Evolutionary conservation across 2,888 invertebrate species (phyloP).

Genomic region (Beris morrisii): DNA sequence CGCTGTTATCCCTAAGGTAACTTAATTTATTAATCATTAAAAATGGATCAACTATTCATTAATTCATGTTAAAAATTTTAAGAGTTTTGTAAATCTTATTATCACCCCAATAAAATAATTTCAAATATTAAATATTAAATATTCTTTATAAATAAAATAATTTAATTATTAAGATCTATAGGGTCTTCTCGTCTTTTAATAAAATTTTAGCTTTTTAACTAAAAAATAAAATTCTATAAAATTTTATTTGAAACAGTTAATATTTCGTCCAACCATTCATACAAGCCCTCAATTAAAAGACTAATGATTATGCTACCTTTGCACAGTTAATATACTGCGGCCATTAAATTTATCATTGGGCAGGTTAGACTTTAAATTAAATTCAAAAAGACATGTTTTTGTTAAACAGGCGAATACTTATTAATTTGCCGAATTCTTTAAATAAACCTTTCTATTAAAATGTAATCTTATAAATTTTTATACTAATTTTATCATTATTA

Average conservation of each 20-base stretch:
- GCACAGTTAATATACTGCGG: slow-evolving; percentile 78
- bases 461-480: slow-evolving; percentile 46
- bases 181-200: slow-evolving; percentile 77
- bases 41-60: slow-evolving; percentile 61
- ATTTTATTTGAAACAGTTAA: slow-evolving; percentile 62
- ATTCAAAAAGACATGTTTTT: slow-evolving; percentile 73
- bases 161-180: slow-evolving; percentile 67
- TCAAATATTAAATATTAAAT: slow-evolving; percentile 46
- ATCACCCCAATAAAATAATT: slow-evolving; percentile 68
- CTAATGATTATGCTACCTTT: slow-evolving; percentile 81
- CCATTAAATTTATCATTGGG: slow-evolving; percentile 80
- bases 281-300: slow-evolving; percentile 77
- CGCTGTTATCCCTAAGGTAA: slow-evolving; percentile 86
- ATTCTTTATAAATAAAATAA: slow-evolving; percentile 53
- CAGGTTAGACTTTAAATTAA: slow-evolving; percentile 69
- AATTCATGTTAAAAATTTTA: slow-evolving; percentile 55
- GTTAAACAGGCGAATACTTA: slow-evolving; percentile 69
- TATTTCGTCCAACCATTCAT: slow-evolving; percentile 72
- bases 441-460: slow-evolving; percentile 53
- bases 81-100: slow-evolving; percentile 64
- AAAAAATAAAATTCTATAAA: slow-evolving; percentile 60
- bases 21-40: slow-evolving; percentile 68
- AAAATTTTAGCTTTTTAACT: slow-evolving; percentile 68
- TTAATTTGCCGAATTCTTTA: slow-evolving; percentile 68
- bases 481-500: slow-evolving; percentile 66